These are phyloP conservation scores for Rhopalosiphum maidis DNA, from an alignment of 1,140 invertebrate genomes.

Conservation along the genomic window DNA sequence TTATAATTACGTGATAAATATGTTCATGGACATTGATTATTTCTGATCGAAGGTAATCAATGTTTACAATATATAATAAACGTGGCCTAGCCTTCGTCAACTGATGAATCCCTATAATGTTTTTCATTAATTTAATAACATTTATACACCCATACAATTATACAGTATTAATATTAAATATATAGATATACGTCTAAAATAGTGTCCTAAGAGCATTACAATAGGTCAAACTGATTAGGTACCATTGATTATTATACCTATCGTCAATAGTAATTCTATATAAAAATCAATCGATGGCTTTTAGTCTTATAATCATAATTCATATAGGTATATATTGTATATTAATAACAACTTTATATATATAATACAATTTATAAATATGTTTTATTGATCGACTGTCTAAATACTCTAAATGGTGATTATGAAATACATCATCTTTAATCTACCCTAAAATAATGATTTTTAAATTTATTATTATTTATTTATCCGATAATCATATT, in stretches of 20 bases:
- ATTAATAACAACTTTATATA: no score
- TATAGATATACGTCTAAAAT: no score
- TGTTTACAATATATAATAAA: neutral
- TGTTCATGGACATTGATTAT: neutral
- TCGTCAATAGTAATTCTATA: neutral
- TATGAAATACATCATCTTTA: neutral
- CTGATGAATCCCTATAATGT: neutral
- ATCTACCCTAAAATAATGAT: neutral
- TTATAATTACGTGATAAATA: neutral
- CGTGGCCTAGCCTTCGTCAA: neutral
- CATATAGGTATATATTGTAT: no score
- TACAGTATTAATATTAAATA: neutral
- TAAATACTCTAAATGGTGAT: neutral
- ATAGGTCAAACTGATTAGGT: neutral
- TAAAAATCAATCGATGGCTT: neutral
- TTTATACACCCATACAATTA: neutral
- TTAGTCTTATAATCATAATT: neutral
- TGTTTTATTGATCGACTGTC: neutral
- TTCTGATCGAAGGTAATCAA: neutral
- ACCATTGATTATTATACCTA: neutral
- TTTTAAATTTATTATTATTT: no score
- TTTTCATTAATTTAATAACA: neutral
- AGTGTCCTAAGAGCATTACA: neutral
- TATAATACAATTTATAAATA: no score
- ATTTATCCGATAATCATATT: no score